These are phyloP conservation scores for Pavo muticus DNA, from an alignment of 2,113 vertebrate species.

Conservation along the genomic window DNA sequence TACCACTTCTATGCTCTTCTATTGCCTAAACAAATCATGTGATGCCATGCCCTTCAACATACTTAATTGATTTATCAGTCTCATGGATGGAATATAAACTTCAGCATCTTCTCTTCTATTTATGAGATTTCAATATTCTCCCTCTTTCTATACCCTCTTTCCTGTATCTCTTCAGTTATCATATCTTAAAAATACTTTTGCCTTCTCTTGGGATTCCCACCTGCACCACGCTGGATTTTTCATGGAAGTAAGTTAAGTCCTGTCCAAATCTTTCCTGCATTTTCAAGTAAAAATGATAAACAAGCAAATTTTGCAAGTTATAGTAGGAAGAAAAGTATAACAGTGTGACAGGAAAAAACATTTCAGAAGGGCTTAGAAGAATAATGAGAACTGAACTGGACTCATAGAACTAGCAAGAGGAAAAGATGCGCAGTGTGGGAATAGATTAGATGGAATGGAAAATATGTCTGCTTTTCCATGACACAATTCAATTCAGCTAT, in stretches of 20 bases:
- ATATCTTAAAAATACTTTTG: not conserved
- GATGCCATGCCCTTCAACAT: not conserved
- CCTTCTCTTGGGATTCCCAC: not conserved
- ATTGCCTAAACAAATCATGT: conserved; percentile 19
- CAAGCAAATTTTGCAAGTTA: fast-evolving
- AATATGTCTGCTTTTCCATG: not conserved
- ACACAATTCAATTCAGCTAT: not conserved
- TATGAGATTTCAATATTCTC: not conserved
- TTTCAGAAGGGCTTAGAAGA: not conserved
- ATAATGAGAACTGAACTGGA: not conserved
- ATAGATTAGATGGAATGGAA: fast-evolving
- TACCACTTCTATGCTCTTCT: conserved; percentile 25
- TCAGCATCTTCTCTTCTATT: not conserved
- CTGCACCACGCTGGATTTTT: not conserved
- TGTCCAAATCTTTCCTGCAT: not conserved
- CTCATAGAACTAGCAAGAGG: not conserved
- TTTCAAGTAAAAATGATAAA: not conserved
- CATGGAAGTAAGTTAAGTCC: not conserved
- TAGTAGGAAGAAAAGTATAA: not conserved
- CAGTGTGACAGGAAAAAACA: not conserved
- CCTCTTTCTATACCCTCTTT: not conserved
- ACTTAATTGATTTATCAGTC: conserved; percentile 2
- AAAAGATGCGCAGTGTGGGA: not conserved
- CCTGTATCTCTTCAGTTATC: not conserved
- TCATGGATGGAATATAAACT: not conserved